Base-by-base conservation (phyloP, 1,140 invertebrate species). In the Drosophila kurseongensis region DNA sequence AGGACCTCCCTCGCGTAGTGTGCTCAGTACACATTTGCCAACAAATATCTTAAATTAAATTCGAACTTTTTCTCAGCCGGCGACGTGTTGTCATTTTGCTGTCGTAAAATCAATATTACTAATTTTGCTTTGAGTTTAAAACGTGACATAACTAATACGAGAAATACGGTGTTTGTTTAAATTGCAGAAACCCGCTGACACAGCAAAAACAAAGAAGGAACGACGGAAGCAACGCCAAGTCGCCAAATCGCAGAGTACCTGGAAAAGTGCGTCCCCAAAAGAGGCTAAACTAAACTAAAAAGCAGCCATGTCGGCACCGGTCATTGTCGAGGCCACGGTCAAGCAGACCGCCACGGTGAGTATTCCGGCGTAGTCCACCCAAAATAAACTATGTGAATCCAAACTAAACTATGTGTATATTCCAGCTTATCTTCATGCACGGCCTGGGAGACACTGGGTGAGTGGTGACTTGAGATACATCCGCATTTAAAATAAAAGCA, bases 291-390 rank as follows among this genome's bases (percentile, higher is more conserved):
- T 86, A 18, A 36, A 36, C 50, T 18, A 62, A 77, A 57, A 35
- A 42, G 38, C 50, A 58, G 77, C 66, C 27, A 95, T 95, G 94
- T 92, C 94, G 57, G 95, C 94, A 91, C 96, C 96, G 61, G 96
- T 97, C 63, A 94, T 97, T 84, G 94, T 96, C 75, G 94, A 95
- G 72, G 95, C 96, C 67, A 95, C 96, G 50, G 94, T 94, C 63
- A 96, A 96, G 93, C 96, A 97, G 78, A 96, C 96, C 9, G 96
- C 96, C 16, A 96, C 96, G 83, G 96, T 97, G 93, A 95, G 94
- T 93, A n/a, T 32, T 10, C 35, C 29, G 29, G 14, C 14, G 10
- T 14, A 35, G 7, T 38, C 13, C 36, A 13, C 29, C 2, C 18
- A 18, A 18, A 23, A 23, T 23, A 23, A 23, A 23, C 23, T 29